Conservation (phyloP, 1,140 invertebrate species). For the Schlechtendalia chinensis region DNA sequence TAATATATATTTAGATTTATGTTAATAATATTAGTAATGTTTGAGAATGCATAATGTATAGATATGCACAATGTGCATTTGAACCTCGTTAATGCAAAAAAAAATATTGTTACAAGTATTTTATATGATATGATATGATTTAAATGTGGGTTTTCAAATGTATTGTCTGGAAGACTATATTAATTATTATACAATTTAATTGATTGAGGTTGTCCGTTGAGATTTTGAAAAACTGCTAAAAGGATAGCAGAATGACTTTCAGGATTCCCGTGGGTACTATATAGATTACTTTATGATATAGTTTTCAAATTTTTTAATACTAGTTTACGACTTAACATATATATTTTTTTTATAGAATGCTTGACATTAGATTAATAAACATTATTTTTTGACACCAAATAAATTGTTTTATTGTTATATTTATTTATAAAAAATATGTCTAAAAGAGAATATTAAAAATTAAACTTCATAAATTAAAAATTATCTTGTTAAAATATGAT, state of each 20-base stretch:
- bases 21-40: background rate
- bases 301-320: constrained; percentile 24
- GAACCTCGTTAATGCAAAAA: constrained; percentile 11
- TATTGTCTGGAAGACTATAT: too few relatives aligned
- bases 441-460: background rate
- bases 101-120: background rate
- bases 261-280: background rate
- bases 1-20: too few relatives aligned
- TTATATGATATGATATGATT: background rate
- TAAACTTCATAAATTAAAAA: background rate
- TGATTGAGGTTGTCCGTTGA: constrained; percentile 12
- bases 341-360: background rate
- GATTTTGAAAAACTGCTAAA: constrained; percentile 14
- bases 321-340: constrained; percentile 3
- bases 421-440: background rate
- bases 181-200: constrained; percentile 8
- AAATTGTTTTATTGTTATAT: background rate
- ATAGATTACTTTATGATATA: constrained; percentile 19
- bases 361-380: background rate
- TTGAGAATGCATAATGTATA: background rate
- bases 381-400: background rate
- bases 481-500: background rate
- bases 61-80: background rate
- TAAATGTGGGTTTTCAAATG: background rate
- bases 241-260: constrained; percentile 4